Conservation (phyloP, 2,113 vertebrate species). For the Odontesthes bonariensis region DNA sequence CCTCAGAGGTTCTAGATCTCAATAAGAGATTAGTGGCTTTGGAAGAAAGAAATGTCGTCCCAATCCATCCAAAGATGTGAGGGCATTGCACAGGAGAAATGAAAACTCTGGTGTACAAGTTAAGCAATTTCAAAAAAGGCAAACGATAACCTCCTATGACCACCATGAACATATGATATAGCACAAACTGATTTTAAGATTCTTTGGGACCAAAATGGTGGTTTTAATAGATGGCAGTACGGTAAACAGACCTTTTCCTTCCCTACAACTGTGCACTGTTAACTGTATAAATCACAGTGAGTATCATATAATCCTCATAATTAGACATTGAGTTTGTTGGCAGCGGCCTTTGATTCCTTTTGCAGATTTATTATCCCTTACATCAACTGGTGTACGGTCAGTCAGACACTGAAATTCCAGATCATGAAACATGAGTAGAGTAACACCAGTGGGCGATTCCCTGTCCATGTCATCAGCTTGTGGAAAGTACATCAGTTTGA, state of each 20-base stretch:
- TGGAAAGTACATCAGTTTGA: not conserved
- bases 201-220: too few species aligned
- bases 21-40: not conserved
- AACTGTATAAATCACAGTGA: not conserved
- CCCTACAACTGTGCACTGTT: not conserved
- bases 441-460: conserved; percentile 16
- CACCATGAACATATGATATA: too few species aligned
- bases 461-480: conserved; percentile 40
- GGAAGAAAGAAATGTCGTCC: not conserved
- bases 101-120: not conserved
- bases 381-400: not conserved
- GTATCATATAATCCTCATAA: not conserved
- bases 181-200: too few species aligned
- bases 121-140: not conserved
- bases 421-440: conserved; percentile 26
- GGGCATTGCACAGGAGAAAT: not conserved
- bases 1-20: not conserved
- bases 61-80: not conserved
- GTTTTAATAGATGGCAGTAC: not conserved
- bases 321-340: not conserved
- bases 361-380: conserved; percentile 2
- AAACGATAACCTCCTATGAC: not conserved
- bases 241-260: not conserved
- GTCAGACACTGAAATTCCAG: conserved; percentile 15
- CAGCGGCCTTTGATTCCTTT: conserved; percentile 1